Evolutionary conservation across 64 coral and sea anemone genomes (phyloP), one percentile per base, ranked within the genome.

Genomic region (Actinia tenebrosa): DNA sequence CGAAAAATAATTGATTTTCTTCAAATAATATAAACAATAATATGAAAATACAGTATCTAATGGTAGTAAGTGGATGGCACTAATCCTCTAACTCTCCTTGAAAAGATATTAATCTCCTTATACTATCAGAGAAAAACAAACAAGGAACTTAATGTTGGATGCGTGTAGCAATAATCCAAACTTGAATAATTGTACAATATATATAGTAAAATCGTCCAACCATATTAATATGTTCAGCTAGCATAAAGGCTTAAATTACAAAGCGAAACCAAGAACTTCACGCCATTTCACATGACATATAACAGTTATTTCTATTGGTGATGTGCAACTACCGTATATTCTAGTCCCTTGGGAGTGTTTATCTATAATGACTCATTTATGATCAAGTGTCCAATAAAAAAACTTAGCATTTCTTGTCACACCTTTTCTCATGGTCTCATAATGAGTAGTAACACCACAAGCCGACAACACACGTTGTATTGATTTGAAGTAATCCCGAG

Each of bases 371-470:
- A 75, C 69, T 75, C 69, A 75, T 75, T 42, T 30, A 9, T 14
- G 11, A 15, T 26, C 10, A 22, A 37, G 18, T 23, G 22, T 68
- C 19, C 18, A 68, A 68, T 2, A 4, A n/a, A 20, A 68, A 68
- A 68, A 18, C 20, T 23, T 23, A 15, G 14, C 11, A 68, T n/a
- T 68, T 68, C 10, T 79, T 81, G 44, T 81, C 79, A 81, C 79
- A 81, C 79, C 79, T 81, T 11, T 81, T 81, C 22, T 37, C 79
- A 81, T 44, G 79, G 79, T 45, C 79, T 53, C 20, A 53, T 81
- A 81, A 81, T 81, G 53, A 53, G 53, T 53, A 47, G 13, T 10
- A 3, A 52, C 79, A 22, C 10, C 30, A 79, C 16, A 44, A 47
- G 77, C 77, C 37, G 27, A 16, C 2, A 43, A 11, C 69, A 81